Conservation (phyloP, 2,797 vertebrate genomes). For the Peromyscus nudipes region DNA sequence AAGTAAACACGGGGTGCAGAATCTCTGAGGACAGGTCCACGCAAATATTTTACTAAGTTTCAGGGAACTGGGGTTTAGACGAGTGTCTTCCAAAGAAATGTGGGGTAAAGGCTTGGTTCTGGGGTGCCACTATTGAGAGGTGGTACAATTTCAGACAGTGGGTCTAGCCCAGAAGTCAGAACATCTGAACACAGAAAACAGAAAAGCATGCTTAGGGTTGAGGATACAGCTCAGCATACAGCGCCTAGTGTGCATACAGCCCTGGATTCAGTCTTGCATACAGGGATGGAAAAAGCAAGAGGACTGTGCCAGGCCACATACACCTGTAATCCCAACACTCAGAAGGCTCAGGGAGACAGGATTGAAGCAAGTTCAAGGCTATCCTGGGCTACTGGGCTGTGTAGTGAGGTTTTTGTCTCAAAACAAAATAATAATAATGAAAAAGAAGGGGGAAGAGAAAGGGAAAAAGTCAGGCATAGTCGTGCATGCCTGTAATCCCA, state of each 20-base stretch:
- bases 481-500: too few relatives aligned
- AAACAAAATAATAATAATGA: neutral
- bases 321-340: neutral
- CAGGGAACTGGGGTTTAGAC: neutral
- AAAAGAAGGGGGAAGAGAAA: neutral
- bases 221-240: neutral
- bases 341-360: neutral
- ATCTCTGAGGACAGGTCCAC: neutral
- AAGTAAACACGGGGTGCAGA: neutral
- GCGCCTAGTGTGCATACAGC: neutral
- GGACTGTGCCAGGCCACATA: too few relatives aligned
- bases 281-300: too few relatives aligned
- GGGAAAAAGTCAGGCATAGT: neutral
- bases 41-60: neutral
- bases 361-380: neutral
- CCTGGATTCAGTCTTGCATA: neutral
- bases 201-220: neutral
- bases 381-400: neutral
- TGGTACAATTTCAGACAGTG: neutral
- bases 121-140: too few relatives aligned
- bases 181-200: neutral
- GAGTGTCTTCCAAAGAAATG: neutral
- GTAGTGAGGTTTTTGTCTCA: neutral
- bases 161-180: neutral
- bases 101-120: neutral